Evolutionary conservation across 2,113 vertebrate genomes (phyloP), one percentile per base, ranked within the genome.

Genomic region (Elaphurus davidianus): DNA sequence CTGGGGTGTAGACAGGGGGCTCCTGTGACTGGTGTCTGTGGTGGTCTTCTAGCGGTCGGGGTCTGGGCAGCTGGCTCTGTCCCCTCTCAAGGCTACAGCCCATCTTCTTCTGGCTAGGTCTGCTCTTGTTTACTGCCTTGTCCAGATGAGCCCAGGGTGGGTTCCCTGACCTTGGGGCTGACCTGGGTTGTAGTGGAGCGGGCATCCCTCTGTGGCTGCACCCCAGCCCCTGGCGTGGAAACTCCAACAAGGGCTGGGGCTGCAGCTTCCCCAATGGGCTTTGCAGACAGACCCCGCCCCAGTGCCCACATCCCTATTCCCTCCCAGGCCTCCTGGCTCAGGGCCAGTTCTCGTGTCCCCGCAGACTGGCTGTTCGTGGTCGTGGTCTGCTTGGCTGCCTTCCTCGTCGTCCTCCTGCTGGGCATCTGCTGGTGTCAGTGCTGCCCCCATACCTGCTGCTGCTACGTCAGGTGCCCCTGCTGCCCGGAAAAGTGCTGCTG

Each of bases 371-470:
- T 99, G 43, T 99, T 99, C 36, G 99, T 99, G 33, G 97, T 99
- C 0, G 82, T 99, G 94, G 99, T 99, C 91, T 98, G 99, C 12
- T 52, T 99, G 23, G 99, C 99, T 0, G 99, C 98, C 94, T 91
- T 99, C 62, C 93, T 99, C 40, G 27, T 99, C 87, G 88, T 99
- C 95, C 97, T 99, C 28, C 98, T 99, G 85, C 98, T 99, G 96
- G 99, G 99, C 64, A 99, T 99, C 98, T 99, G 99, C 98, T 99
- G 99, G 99, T 99, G 99, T 59, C 99, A 99, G 98, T 99, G 99
- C 95, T 99, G 99, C 94, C 99, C 99, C 4, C 99, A 99, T 83
- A 99, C 99, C 28, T 99, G 99, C 98, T 99, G 99, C 98, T 99
- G 99, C 92, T 99, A 99, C 17, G 94, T 99, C 96, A 99, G 99